Conservation (phyloP, 2,888 invertebrate genomes). For the Agriotes lineatus region DNA sequence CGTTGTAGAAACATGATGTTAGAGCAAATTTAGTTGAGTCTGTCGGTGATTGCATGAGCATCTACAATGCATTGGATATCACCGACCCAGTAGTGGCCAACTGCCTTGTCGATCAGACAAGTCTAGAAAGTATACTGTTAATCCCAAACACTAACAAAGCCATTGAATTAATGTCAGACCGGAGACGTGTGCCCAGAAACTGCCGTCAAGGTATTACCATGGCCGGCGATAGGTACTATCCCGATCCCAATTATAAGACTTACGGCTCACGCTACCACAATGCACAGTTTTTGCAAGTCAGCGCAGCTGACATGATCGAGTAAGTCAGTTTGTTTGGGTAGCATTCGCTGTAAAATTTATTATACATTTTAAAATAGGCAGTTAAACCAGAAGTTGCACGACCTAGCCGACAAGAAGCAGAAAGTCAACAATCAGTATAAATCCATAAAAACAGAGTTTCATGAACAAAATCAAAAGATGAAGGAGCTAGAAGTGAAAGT, state of each 20-base stretch:
- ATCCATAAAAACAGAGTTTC: conserved; percentile 53
- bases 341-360: too few relatives aligned
- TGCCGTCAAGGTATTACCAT: conserved; percentile 77
- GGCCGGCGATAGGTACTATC: conserved; percentile 76
- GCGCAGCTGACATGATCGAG: conserved; percentile 74
- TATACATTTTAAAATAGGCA: too few relatives aligned
- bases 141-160: conserved; percentile 80
- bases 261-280: conserved; percentile 73
- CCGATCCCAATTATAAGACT: conserved; percentile 82
- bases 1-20: conserved; percentile 66
- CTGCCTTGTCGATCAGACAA: conserved; percentile 83
- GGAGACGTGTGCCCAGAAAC: conserved; percentile 76
- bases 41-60: conserved; percentile 64
- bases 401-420: conserved; percentile 58
- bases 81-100: conserved; percentile 84
- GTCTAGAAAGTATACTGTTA: conserved; percentile 81
- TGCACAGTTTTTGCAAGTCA: conserved; percentile 75
- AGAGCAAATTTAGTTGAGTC: conserved; percentile 65
- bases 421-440: conserved; percentile 54
- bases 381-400: conserved; percentile 61
- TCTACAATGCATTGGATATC: conserved; percentile 81
- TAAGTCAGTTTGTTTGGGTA: too few relatives aligned
- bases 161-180: conserved; percentile 75
- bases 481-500: conserved; percentile 57
- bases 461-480: conserved; percentile 51